phyloP scores from a whole-genome alignment of 1,140 invertebrate species.

The Manduca sexta region DNA sequence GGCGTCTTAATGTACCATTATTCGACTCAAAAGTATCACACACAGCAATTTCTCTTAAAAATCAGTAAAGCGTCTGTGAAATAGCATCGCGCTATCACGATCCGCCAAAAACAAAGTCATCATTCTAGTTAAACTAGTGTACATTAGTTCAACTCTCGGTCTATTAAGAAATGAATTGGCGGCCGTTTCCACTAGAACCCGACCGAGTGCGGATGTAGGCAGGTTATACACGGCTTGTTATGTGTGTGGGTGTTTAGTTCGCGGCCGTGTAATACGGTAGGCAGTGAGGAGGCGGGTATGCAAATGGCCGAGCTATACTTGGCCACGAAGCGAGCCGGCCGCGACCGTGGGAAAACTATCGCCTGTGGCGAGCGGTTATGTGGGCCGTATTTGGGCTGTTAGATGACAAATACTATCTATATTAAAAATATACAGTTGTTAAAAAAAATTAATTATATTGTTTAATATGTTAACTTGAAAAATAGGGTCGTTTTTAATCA shows the following conservation, averaged over 20 bases:
- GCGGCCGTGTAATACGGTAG: conserved; percentile 56
- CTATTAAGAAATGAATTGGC: conserved; percentile 32
- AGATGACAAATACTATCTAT: no score
- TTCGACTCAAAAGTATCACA: no score
- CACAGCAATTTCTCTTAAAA: no score
- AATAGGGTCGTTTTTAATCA: no score
- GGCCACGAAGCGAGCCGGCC: conserved; percentile 48
- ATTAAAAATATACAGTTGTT: neutral
- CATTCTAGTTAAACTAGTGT: conserved; percentile 26
- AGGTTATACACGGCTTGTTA: neutral
- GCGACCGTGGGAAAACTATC: conserved; percentile 71
- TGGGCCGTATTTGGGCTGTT: conserved; percentile 35
- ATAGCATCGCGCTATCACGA: no score
- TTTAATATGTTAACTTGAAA: no score
- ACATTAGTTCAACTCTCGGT: conserved; percentile 18
- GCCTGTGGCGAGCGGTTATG: conserved; percentile 59
- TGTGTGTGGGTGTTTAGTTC: conserved; percentile 20
- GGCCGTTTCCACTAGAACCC: conserved; percentile 18
- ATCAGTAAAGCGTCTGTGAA: no score
- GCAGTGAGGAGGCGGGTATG: conserved; percentile 55
- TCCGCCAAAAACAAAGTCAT: neutral
- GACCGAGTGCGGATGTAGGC: conserved; percentile 10
- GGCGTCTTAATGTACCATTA: no score
- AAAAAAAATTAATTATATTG: no score
- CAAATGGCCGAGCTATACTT: conserved; percentile 66